A percentile compares a stretch with the other conserved stretches of the same genome.
Conservation (phyloP, 2,797 vertebrate species). For the Chanos chanos region DNA sequence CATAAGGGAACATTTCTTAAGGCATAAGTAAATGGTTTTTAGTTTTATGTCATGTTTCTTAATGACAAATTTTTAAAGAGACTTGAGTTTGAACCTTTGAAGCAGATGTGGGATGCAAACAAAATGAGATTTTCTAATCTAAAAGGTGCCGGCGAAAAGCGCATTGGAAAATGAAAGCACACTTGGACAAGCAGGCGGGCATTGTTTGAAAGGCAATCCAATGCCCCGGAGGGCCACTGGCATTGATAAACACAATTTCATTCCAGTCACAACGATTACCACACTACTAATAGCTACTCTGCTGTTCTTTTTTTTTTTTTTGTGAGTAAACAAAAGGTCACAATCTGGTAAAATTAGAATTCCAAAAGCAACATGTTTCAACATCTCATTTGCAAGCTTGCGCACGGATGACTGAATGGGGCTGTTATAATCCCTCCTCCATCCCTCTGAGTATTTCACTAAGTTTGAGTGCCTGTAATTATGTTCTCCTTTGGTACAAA, state of each 20-base stretch:
- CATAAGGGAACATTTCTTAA: too few relatives aligned
- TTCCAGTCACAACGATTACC: slow-evolving; percentile 39
- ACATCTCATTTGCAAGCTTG: not conserved
- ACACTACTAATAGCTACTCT: slow-evolving; percentile 23
- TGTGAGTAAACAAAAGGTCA: slow-evolving; percentile 32
- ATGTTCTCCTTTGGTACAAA: too few relatives aligned
- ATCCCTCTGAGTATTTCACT: too few relatives aligned
- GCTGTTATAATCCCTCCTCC: not conserved
- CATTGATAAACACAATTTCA: slow-evolving; percentile 44
- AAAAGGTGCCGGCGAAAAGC: not conserved
- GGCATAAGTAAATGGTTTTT: too few relatives aligned
- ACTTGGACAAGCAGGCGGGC: slow-evolving; percentile 1
- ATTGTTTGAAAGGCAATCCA: slow-evolving; percentile 26
- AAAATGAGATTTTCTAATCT: not conserved
- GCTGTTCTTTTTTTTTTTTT: not conserved
- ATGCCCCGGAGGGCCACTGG: slow-evolving; percentile 6
- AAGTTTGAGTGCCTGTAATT: too few relatives aligned
- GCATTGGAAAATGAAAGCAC: not conserved
- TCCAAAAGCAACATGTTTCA: not conserved
- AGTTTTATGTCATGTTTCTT: too few relatives aligned
- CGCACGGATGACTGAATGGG: not conserved
- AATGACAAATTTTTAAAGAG: too few relatives aligned
- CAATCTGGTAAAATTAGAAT: slow-evolving; percentile 23
- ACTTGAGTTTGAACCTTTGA: not conserved
- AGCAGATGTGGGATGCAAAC: not conserved